These are phyloP conservation scores for Ganaspis sp. DNA, from an alignment of 1,140 invertebrate species.

Conservation along the genomic window DNA sequence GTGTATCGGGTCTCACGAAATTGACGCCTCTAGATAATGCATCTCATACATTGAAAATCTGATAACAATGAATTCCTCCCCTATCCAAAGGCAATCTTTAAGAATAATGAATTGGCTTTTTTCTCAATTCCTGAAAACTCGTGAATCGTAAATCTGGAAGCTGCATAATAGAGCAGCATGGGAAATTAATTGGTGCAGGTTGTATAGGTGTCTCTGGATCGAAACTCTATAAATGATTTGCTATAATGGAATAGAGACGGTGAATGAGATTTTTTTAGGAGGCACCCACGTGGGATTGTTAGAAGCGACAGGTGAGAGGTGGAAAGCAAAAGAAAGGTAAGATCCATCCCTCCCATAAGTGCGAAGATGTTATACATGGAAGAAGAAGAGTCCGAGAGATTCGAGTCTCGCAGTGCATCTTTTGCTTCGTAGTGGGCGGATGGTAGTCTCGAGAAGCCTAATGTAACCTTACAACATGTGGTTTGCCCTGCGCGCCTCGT, in stretches of 20 bases:
- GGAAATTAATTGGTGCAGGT: neutral
- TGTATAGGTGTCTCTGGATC: neutral
- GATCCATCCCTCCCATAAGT: conserved; percentile 67
- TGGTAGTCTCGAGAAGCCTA: conserved; percentile 57
- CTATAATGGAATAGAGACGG: neutral
- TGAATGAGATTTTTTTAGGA: conserved; percentile 33
- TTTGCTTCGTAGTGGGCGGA: conserved; percentile 63
- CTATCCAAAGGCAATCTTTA: too few species aligned
- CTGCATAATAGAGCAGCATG: too few species aligned
- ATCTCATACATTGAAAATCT: neutral
- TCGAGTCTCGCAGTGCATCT: conserved; percentile 65
- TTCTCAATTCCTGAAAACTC: too few species aligned
- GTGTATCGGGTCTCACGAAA: neutral
- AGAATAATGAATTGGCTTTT: neutral
- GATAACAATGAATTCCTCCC: neutral
- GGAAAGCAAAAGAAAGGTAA: conserved; percentile 68
- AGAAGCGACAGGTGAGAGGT: conserved; percentile 55
- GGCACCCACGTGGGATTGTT: conserved; percentile 44
- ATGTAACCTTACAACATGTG: conserved; percentile 68
- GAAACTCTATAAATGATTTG: too few species aligned
- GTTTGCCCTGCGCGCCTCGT: conserved; percentile 63
- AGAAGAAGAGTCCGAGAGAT: conserved; percentile 62
- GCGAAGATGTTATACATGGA: conserved; percentile 59
- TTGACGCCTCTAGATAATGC: neutral
- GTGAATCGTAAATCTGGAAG: too few species aligned